A percentile compares a stretch with the other conserved stretches of the same genome.
These are phyloP conservation scores for Mycteria americana DNA, from an alignment of 2,797 vertebrate species.

Conservation along the genomic window DNA sequence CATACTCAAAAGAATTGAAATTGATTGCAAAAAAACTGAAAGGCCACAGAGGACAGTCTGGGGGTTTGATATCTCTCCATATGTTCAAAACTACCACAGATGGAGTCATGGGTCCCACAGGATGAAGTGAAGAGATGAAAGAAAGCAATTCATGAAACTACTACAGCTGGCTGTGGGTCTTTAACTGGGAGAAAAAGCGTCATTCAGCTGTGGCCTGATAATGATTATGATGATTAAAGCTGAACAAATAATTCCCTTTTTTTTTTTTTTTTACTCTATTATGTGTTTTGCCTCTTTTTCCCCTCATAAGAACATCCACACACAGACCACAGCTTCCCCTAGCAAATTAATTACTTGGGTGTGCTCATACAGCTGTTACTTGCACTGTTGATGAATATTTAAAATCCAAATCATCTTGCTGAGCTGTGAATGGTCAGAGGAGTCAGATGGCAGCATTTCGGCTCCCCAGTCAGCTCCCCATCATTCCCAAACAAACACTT, in stretches of 20 bases:
- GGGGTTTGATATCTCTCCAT: conserved; percentile 38
- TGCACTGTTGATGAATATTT: background rate
- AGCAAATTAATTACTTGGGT: background rate
- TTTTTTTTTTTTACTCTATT: background rate
- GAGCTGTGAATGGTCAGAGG: background rate
- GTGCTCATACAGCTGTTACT: background rate
- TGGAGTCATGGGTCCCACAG: conserved; percentile 29
- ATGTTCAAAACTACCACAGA: conserved; percentile 35
- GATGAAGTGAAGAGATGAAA: conserved; percentile 53
- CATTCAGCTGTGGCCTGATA: conserved; percentile 29
- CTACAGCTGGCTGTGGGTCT: background rate
- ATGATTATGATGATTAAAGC: conserved; percentile 37
- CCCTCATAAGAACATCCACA: background rate
- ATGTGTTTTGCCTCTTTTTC: background rate
- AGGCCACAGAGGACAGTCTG: background rate
- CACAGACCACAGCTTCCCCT: background rate
- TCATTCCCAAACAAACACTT: background rate
- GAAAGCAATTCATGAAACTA: conserved; percentile 23
- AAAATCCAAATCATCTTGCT: background rate
- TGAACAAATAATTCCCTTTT: conserved; percentile 23
- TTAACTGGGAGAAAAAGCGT: background rate
- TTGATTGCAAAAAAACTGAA: background rate
- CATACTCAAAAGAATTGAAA: background rate
- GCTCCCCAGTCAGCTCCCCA: background rate
- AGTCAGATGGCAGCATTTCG: background rate